These are phyloP conservation scores for Eciton burchellii DNA, from an alignment of 1,140 invertebrate species.

Conservation along the genomic window DNA sequence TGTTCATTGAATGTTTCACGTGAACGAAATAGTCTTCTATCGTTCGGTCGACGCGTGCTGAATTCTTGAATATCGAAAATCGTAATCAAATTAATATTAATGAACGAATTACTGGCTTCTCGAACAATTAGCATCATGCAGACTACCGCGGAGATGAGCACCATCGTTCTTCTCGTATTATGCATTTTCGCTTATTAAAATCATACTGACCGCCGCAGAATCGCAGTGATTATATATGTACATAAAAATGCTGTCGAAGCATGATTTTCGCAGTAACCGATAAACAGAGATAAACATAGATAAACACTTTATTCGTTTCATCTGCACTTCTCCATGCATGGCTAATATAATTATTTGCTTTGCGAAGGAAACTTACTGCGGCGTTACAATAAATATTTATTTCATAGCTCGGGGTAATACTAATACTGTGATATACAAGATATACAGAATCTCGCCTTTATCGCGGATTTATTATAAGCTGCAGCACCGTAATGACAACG, in stretches of 20 bases:
- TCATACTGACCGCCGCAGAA: neutral
- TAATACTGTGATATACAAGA: constrained; percentile 12
- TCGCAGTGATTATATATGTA: constrained; percentile 13
- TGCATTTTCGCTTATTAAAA: constrained; percentile 38
- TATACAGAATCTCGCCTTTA: neutral
- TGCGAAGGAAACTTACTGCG: neutral
- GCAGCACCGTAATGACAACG: neutral
- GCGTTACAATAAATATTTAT: constrained; percentile 17
- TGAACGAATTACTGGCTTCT: constrained; percentile 28
- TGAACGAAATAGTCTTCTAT: constrained; percentile 7
- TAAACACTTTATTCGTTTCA: neutral
- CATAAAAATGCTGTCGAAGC: neutral
- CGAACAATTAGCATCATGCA: neutral
- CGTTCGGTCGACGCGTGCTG: neutral
- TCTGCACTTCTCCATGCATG: neutral
- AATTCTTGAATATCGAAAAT: neutral
- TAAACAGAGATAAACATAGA: too few species aligned
- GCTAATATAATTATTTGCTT: neutral
- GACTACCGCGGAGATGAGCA: neutral
- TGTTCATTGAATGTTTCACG: neutral
- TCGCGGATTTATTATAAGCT: neutral
- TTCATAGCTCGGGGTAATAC: constrained; percentile 1
- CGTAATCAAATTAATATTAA: constrained; percentile 19
- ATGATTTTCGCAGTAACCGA: constrained; percentile 19
- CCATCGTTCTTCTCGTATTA: neutral